Evolutionary conservation across 1,140 invertebrate genomes (phyloP), one percentile per base, ranked within the genome.

Genomic region (Drosophila simulans): DNA sequence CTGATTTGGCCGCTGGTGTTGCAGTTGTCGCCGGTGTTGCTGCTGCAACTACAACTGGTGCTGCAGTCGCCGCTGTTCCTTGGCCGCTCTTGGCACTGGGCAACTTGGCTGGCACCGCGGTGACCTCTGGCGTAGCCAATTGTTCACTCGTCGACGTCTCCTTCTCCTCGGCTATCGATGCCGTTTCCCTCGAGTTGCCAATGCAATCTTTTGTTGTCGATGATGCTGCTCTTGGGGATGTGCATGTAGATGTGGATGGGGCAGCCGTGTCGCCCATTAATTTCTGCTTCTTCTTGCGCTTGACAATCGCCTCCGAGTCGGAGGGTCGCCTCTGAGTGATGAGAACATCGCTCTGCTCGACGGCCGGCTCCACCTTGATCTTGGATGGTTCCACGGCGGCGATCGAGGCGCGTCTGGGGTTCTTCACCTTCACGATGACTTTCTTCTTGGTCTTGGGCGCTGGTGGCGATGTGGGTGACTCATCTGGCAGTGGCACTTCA

Each of bases 341-440:
- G 25, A 86, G 69, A 55, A 68, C 69, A 81, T 82, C 82, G 65
- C 56, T 66, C 65, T 71, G 65, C 49, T 42, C 58, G 5, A 60
- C 71, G 37, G 62, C 39, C 12, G 77, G 37, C 53, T 89, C 84
- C 22, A 84, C 73, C 59, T 85, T 77, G 56, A 91, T 91, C 80
- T 80, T 91, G 27, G 86, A 91, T 39, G 80, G 76, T 56, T 92
- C 91, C 56, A 90, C 88, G 5, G 81, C 88, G 22, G 91, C 90
- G 52, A 92, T 83, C 0, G 91, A 92, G 35, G 91, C 90, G 11
- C 91, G 80, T 8, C 90, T 59, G 10, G 81, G 60, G 66, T 77
- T 90, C 35, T 58, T 78, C n/a, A 48, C 43, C 65, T 84, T 89
- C 27, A 80, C 51, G 42, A 65, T 45, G 12, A 65, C 53, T 60